Base-by-base conservation (phyloP, 1,140 invertebrate genomes). In the Branchinecta lynchi region DNA sequence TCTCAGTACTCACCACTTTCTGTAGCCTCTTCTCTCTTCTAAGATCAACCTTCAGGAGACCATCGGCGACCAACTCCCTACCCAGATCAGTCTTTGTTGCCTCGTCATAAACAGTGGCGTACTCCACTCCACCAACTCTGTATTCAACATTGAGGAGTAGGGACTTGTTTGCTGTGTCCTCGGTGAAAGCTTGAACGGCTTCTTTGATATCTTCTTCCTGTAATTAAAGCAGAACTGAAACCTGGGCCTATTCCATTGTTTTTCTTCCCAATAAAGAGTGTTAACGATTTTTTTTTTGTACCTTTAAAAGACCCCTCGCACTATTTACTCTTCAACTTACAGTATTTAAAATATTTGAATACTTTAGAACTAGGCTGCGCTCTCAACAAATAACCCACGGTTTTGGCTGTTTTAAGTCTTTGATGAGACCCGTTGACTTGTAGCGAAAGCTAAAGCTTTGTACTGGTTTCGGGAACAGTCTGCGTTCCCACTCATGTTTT, bases 1-100 rank as follows among this genome's bases (percentile, higher is more conserved):
- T n/a, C n/a, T n/a, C n/a, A n/a, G n/a, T 32, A 17, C 20, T 79
- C 77, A 89, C 86, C 77, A 97, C 77, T 78, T 89, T 86, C 67
- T 87, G 83, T 45, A 96, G 83, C 73, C 89, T 85, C 70, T 86
- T 86, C 75, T 96, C 93, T 70, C 87, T 86, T 51, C 88, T 81
- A 66, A 84, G 84, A 66, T 95, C 92, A 69, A 89, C 86, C 45
- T 96, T 75, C 3, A 96, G 81, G 65, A 89, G 83, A 12, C 96
- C 96, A 74, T 96, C 89, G 45, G 84, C 81, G 70, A 99, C 86
- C 15, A 98, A 82, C 72, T 82, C 84, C 78, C 92, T 90, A 44
- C 85, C 88, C 73, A 98, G 81, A 78, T 97, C 93, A 7, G n/a
- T 68, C 43, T 68, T 66, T 45, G 45, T 45, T 15, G 20, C 20